Base-by-base conservation (phyloP, 2,888 invertebrate species). In the Schizotus pectinicornis region DNA sequence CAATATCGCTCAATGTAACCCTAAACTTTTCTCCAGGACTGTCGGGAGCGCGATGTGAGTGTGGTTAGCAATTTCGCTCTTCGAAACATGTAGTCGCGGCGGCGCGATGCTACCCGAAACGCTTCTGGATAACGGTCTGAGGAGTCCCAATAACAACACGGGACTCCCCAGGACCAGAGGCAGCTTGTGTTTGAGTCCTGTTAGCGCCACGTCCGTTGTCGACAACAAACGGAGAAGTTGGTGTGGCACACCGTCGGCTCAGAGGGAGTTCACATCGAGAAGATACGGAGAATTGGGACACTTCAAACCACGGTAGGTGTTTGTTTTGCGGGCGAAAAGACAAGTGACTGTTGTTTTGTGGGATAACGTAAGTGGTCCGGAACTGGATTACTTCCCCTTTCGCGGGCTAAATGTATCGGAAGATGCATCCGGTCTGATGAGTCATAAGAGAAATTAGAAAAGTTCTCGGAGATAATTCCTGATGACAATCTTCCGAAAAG, bases 111-210 rank as follows among this genome's bases (percentile, higher is more conserved):
- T 77, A 63, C 76, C 77, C 63, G 76, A 77, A 72, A 74, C 72
- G 33, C 52, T 61, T 13, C 58, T 77, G 61, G 77, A 78, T 69
- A 78, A 77, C 69, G 77, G 75, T 14, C 67, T 78, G 35, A 70
- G 77, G 30, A 79, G 78, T 68, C 78, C 79, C 48, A 79, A 79
- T 63, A 79, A 79, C 68, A 78, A 78, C 62, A 73, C 71, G 41
- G 74, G 73, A 46, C 65, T 73, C 41, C 75, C 78, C 34, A 67
- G 79, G 47, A 75, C 77, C n/a, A 69, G 79, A 58, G 78, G 76
- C 42, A 78, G 78, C 66, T 67, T 79, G 59, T 78, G 78, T 62
- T 63, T 79, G 59, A 77, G 77, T 56, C 77, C 78, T 13, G 73
- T 75, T 12, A 74, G 71, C 32, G 72, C 69, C 32, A 68, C 72